Evolutionary conservation across 1,140 invertebrate genomes (phyloP), one percentile per base, ranked within the genome.

Genomic region (Drosophila lowei): DNA sequence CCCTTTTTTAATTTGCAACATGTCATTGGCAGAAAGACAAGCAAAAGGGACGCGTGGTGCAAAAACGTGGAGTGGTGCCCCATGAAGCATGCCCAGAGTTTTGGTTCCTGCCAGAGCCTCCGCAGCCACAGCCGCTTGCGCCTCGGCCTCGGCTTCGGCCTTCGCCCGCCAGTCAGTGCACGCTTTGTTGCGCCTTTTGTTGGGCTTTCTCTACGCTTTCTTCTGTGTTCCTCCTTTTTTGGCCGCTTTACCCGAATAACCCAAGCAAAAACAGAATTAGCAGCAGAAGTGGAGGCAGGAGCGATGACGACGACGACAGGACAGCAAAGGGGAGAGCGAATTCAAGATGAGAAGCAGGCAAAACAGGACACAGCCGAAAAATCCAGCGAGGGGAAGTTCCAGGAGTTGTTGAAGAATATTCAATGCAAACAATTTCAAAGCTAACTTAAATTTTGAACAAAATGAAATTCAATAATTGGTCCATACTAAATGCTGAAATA

Each of bases 1-100:
- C 83, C 83, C 83, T 88, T 86, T 86, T 86, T 86, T 86, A 86
- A 86, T 86, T 86, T 86, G 83, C 83, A 86, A 88, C 83, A 86
- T 86, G 83, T 86, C 83, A 86, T 88, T 86, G 83, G 71, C 83
- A 86, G 83, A 76, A 81, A 81, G 83, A 75, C 78, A 78, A 78
- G 83, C 72, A 72, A 86, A 86, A 81, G 70, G 83, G 78, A 72
- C 61, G 57, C 42, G 52, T 15, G 55, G 34, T 21, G 7, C 30
- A 30, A n/a, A n/a, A 43, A 48, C 38, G 57, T n/a, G 13, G 21
- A 41, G 44, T 43, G n/a, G 50, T 41, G 34, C 55, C 52, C 58
- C 30, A 54, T 54, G 18, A 65, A 38, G 43, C 43, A 58, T 57
- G 23, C 43, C 48, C 54, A 38, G 34, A 38, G 34, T 38, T 38